These are phyloP conservation scores for Pteruthius melanotis DNA, from an alignment of 2,113 vertebrate species.

Conservation along the genomic window DNA sequence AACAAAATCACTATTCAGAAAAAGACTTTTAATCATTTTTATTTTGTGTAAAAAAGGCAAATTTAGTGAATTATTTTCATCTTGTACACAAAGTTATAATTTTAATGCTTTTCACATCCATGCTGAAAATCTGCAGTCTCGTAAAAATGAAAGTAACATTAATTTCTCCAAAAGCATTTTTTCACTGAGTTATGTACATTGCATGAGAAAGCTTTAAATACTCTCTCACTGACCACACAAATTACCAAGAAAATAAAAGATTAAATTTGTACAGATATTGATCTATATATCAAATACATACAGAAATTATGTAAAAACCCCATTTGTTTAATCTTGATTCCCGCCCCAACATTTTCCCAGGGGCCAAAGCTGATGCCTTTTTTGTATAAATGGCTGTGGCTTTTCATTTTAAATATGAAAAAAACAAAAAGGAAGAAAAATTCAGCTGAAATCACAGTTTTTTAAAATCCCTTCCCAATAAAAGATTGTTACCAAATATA, in stretches of 20 bases:
- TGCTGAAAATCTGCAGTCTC: conserved; percentile 87
- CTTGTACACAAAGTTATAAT: conserved; percentile 89
- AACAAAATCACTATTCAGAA: neutral
- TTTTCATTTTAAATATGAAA: conserved; percentile 95
- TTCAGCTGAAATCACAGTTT: conserved; percentile 88
- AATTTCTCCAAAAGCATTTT: conserved; percentile 79
- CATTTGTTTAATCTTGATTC: conserved; percentile 76
- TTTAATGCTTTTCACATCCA: conserved; percentile 95
- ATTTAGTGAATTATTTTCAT: conserved; percentile 91
- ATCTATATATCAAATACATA: conserved; percentile 91
- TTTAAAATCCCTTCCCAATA: conserved; percentile 87
- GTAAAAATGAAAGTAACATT: conserved; percentile 85
- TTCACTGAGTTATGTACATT: conserved; percentile 88
- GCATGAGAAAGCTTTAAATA: conserved; percentile 83
- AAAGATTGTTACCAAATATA: conserved; percentile 93
- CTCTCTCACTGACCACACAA: conserved; percentile 85
- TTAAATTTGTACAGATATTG: conserved; percentile 89
- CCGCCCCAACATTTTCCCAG: conserved; percentile 71
- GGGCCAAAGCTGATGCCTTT: conserved; percentile 81
- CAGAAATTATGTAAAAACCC: conserved; percentile 92
- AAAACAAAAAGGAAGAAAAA: conserved; percentile 81
- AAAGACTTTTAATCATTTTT: conserved; percentile 75
- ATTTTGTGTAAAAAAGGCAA: conserved; percentile 97
- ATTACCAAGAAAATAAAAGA: conserved; percentile 91
- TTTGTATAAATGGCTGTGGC: conserved; percentile 79